Conservation (phyloP, 2,113 vertebrate species). For the Phyllostomus hastatus region DNA sequence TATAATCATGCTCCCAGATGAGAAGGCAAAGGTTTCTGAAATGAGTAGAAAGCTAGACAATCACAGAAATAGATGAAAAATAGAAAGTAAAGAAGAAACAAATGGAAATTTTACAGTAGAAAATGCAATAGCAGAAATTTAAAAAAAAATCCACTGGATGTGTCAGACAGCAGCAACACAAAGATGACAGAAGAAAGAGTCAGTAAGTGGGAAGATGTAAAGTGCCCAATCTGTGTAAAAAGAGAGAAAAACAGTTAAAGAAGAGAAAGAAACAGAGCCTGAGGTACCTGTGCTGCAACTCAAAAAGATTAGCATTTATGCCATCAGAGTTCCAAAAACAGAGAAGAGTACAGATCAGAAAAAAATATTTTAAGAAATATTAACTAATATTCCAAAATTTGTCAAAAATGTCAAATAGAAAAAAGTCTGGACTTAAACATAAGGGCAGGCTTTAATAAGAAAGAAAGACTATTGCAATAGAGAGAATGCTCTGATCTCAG, state of each 20-base stretch:
- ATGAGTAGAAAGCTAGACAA: background rate
- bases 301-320: fast-evolving
- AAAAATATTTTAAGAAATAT: background rate
- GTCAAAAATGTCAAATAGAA: background rate
- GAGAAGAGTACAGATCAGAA: background rate
- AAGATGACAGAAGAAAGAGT: too few relatives aligned
- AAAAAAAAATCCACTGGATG: background rate
- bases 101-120: background rate
- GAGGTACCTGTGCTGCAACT: background rate
- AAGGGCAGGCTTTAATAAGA: background rate
- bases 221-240: background rate
- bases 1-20: background rate
- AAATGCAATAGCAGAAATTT: background rate
- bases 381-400: background rate
- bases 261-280: background rate
- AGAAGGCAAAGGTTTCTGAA: background rate
- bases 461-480: background rate
- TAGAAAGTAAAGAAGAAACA: background rate
- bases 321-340: background rate
- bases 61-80: background rate
- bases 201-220: background rate
- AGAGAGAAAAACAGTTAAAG: background rate
- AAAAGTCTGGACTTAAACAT: background rate
- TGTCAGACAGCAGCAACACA: background rate
- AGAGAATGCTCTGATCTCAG: background rate